Conservation (phyloP, 2,888 invertebrate species). For the Cheilosia soror region DNA sequence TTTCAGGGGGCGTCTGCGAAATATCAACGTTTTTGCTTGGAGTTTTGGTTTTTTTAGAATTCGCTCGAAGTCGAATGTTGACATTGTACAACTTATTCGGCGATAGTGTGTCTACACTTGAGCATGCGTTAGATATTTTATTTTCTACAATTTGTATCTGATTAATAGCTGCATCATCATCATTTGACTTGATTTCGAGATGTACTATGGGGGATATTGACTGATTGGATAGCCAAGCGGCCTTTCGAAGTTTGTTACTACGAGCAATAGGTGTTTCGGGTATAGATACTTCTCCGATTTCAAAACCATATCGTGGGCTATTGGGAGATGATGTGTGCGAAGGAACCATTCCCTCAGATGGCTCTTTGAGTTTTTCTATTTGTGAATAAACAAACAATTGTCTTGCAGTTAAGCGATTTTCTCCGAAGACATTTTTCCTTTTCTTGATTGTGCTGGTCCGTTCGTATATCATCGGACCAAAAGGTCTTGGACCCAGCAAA, state of each 20-base stretch:
- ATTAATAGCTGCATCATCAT: constrained; percentile 38
- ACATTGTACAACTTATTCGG: constrained; percentile 60
- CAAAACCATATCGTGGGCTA: constrained; percentile 66
- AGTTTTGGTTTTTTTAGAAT: constrained; percentile 32
- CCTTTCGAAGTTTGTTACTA: constrained; percentile 85
- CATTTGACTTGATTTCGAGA: constrained; percentile 51
- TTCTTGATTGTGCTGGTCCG: constrained; percentile 61
- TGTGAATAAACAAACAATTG: constrained; percentile 58
- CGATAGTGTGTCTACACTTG: constrained; percentile 19
- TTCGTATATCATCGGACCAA: constrained; percentile 42
- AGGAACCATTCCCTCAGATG: constrained; percentile 23
- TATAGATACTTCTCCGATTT: constrained; percentile 78
- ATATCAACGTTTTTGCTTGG: constrained; percentile 20
- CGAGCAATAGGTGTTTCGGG: constrained; percentile 85
- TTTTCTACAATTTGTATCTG: constrained; percentile 46
- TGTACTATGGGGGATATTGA: constrained; percentile 70
- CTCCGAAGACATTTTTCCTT: constrained; percentile 19
- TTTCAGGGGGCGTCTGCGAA: constrained; percentile 13
- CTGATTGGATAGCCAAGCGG: constrained; percentile 85
- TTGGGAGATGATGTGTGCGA: constrained; percentile 60
- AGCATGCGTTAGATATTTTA: constrained; percentile 10
- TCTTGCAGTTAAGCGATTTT: constrained; percentile 39
- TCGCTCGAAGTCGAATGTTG: constrained; percentile 66
- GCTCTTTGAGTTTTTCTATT: constrained; percentile 39
- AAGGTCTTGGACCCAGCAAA: constrained; percentile 34